phyloP scores from a whole-genome alignment of 2,888 invertebrate species.

The Epinotia nisella region DNA sequence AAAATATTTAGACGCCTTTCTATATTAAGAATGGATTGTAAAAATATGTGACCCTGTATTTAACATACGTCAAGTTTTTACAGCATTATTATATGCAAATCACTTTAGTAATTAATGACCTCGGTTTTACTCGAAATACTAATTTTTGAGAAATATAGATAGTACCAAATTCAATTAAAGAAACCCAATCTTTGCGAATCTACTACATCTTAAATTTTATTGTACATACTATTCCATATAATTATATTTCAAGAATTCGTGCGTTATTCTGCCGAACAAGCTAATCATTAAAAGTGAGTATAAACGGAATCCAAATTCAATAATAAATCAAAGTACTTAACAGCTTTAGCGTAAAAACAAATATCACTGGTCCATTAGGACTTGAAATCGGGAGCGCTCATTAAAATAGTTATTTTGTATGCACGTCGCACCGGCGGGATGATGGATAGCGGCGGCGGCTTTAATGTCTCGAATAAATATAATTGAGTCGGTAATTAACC shows the following conservation, averaged over 20 bases:
- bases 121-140: neutral
- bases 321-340: neutral
- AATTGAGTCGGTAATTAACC: slow-evolving; percentile 58
- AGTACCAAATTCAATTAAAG: neutral
- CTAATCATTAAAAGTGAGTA: neutral
- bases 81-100: no score
- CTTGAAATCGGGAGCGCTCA: slow-evolving; percentile 34
- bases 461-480: slow-evolving; percentile 55
- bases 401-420: slow-evolving; percentile 43
- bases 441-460: slow-evolving; percentile 56
- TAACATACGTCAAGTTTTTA: neutral
- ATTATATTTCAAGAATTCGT: neutral
- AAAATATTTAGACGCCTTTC: neutral
- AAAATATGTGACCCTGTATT: no score
- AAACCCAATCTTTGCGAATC: neutral
- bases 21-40: neutral
- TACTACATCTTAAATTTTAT: no score
- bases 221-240: no score
- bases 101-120: no score
- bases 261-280: neutral
- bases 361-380: slow-evolving; percentile 32
- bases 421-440: slow-evolving; percentile 50
- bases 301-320: neutral
- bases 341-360: slow-evolving; percentile 4
- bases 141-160: neutral